Percentiles rank a stretch among this genome's conserved stretches.
Evolutionary conservation across 2,113 vertebrate genomes (phyloP).

Genomic region (Balaeniceps rex): DNA sequence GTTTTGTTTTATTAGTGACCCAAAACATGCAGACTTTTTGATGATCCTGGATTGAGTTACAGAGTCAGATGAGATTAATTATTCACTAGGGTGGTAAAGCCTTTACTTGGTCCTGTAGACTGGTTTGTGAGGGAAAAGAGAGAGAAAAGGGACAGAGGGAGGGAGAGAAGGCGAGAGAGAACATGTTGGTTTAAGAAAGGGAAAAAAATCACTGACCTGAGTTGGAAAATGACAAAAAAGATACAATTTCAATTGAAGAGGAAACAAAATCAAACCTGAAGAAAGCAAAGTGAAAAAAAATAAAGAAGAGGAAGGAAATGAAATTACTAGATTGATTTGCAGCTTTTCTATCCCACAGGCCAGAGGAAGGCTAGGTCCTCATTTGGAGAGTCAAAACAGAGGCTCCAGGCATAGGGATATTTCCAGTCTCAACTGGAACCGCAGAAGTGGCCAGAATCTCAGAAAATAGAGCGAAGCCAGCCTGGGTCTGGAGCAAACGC

Average conservation of each 20-base stretch:
- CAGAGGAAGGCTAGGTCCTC: neutral
- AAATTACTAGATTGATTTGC: neutral
- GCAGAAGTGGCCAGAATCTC: neutral
- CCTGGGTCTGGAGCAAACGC: neutral
- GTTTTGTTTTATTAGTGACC: conserved; percentile 43
- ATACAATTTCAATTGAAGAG: neutral
- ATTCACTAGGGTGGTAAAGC: conserved; percentile 11
- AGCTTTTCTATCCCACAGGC: neutral
- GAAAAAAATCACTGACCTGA: neutral
- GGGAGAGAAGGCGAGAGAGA: neutral
- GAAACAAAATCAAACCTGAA: neutral
- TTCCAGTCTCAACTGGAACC: neutral
- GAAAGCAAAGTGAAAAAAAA: neutral
- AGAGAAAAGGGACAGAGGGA: neutral
- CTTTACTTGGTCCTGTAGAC: neutral
- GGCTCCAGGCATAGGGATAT: fast-evolving
- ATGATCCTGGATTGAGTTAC: conserved; percentile 8
- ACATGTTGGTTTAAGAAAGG: neutral
- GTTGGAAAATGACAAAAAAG: neutral
- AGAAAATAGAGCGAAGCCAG: neutral
- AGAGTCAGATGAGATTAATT: conserved; percentile 50
- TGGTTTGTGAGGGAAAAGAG: neutral
- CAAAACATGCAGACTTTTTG: conserved; percentile 12
- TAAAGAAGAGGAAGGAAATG: neutral
- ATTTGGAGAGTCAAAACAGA: neutral